A percentile compares a stretch with the other conserved stretches of the same genome.
Conservation (phyloP, 2,888 invertebrate genomes). For the Morpho deidamia region DNA sequence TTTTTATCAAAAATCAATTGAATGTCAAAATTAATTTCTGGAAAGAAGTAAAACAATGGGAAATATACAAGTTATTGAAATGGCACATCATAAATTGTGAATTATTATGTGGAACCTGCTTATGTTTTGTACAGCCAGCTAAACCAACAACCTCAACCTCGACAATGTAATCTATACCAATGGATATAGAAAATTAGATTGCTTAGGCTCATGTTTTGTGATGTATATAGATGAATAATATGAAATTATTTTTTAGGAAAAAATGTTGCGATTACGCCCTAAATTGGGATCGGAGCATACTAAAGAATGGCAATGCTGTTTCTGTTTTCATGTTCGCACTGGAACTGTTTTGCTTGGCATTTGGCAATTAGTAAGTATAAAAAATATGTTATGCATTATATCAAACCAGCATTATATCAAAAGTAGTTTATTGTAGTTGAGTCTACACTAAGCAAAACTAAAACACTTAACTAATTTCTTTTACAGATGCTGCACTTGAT, state of each 20-base stretch:
- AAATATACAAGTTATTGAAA: no score
- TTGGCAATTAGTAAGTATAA: slow-evolving; percentile 87
- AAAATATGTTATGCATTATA: background rate
- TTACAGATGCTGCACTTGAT: slow-evolving; percentile 85
- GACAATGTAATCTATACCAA: no score
- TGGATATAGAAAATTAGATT: no score
- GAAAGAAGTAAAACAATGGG: no score
- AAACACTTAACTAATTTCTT: background rate
- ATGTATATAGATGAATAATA: no score
- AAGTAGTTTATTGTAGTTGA: background rate
- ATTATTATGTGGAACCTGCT: no score
- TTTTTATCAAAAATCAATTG: no score
- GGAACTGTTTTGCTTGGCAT: slow-evolving; percentile 89
- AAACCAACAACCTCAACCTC: no score
- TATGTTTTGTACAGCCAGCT: no score
- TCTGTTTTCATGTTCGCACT: slow-evolving; percentile 90
- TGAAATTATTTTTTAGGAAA: slow-evolving; percentile 24
- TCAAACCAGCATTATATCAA: background rate
- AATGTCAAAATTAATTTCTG: no score
- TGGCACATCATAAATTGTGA: no score
- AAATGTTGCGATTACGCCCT: slow-evolving; percentile 80
- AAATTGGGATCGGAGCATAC: slow-evolving; percentile 82
- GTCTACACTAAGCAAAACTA: background rate
- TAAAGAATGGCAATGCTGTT: slow-evolving; percentile 88
- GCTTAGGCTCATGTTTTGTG: no score